Conservation (phyloP, 1,140 invertebrate genomes). For the Sipha flava region DNA sequence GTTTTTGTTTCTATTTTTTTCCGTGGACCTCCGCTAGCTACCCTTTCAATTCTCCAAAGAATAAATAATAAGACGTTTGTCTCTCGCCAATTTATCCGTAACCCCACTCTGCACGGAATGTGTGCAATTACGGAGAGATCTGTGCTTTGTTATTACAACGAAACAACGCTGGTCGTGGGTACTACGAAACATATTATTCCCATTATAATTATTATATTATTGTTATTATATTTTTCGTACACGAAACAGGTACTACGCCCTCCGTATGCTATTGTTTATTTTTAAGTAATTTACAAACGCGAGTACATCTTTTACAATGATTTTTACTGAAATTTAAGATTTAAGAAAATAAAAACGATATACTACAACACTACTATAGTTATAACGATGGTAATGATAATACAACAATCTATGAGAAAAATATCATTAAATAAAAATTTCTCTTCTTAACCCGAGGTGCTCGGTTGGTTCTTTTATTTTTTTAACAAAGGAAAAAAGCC, state of each 20-base stretch:
- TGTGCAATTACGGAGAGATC: neutral
- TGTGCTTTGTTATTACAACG: neutral
- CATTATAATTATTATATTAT: too few species aligned
- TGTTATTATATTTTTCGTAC: neutral
- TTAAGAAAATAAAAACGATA: too few species aligned
- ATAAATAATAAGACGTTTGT: slow-evolving; percentile 26
- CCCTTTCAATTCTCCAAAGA: neutral
- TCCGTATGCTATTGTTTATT: too few species aligned
- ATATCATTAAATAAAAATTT: too few species aligned
- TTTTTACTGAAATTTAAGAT: too few species aligned
- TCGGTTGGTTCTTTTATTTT: too few species aligned
- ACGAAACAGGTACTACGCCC: neutral
- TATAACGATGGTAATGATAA: too few species aligned
- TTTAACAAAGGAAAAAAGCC: too few species aligned
- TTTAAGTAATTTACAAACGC: neutral
- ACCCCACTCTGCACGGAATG: neutral
- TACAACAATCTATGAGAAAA: too few species aligned
- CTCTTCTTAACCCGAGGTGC: too few species aligned
- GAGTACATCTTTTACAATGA: neutral
- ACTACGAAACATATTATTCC: neutral
- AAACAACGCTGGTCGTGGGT: neutral
- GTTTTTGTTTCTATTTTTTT: neutral
- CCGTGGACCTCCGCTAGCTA: neutral
- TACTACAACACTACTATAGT: too few species aligned
- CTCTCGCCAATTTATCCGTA: neutral